Evolutionary conservation across 2,797 vertebrate genomes (phyloP).

Genomic region (Mormyrus proboscirostris): DNA sequence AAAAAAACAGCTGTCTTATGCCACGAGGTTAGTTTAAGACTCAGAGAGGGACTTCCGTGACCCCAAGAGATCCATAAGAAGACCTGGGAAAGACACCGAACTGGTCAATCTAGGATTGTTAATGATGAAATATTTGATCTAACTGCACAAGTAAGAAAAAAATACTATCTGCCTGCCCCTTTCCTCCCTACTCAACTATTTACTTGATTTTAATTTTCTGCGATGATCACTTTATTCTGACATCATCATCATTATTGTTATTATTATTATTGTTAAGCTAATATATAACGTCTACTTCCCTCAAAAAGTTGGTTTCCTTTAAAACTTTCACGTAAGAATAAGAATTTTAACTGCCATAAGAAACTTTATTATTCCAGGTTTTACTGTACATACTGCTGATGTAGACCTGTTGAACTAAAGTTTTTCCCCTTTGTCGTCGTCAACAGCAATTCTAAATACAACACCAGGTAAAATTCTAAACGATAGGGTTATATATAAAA

Average conservation of each 20-base stretch:
- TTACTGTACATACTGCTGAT: background rate
- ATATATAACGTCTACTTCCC: background rate
- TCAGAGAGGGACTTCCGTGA: background rate
- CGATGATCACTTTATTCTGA: background rate
- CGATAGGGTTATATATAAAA: background rate
- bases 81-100: background rate
- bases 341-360: background rate
- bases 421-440: background rate
- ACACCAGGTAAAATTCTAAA: background rate
- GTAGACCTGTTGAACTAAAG: constrained; percentile 26
- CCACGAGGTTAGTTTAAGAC: background rate
- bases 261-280: background rate
- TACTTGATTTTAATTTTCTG: background rate
- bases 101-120: background rate
- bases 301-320: background rate
- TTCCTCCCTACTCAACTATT: background rate
- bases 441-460: background rate
- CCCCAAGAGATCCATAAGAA: background rate
- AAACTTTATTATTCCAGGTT: constrained; percentile 8
- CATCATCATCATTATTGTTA: background rate
- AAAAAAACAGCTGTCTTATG: background rate
- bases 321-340: background rate
- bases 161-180: background rate
- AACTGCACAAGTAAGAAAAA: background rate
- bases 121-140: background rate